Conservation (phyloP, 2,888 invertebrate genomes). For the Himalopsyche anomala region DNA sequence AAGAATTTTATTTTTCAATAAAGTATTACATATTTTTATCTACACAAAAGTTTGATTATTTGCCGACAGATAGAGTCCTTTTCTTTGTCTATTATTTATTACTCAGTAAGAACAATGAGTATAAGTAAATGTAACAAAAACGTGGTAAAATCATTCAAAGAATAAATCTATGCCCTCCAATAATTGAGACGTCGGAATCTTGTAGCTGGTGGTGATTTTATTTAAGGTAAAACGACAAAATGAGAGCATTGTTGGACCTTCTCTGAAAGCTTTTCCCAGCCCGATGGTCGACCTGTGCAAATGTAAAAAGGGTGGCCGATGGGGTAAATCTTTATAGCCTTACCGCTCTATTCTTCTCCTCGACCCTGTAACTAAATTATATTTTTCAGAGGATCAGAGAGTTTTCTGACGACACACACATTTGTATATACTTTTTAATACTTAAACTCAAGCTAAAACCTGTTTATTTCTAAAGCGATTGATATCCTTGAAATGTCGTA, state of each 20-base stretch:
- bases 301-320: not conserved
- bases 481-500: too few relatives aligned
- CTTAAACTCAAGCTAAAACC: too few relatives aligned
- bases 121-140: too few relatives aligned
- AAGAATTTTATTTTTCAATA: too few relatives aligned
- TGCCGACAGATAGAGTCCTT: too few relatives aligned
- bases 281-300: not conserved
- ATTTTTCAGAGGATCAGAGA: not conserved
- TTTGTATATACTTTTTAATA: not conserved
- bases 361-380: slow-evolving; percentile 4
- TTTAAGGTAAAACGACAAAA: not conserved
- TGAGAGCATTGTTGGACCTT: not conserved
- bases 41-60: too few relatives aligned
- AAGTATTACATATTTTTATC: too few relatives aligned
- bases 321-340: not conserved
- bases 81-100: too few relatives aligned
- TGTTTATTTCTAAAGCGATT: too few relatives aligned
- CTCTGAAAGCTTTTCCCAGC: not conserved
- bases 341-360: not conserved
- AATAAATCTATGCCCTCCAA: too few relatives aligned
- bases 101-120: too few relatives aligned
- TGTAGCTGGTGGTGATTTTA: not conserved
- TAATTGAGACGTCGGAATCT: not conserved
- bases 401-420: not conserved
- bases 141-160: too few relatives aligned